These are phyloP conservation scores for Heliothis virescens DNA, from an alignment of 1,140 invertebrate species.

Conservation along the genomic window DNA sequence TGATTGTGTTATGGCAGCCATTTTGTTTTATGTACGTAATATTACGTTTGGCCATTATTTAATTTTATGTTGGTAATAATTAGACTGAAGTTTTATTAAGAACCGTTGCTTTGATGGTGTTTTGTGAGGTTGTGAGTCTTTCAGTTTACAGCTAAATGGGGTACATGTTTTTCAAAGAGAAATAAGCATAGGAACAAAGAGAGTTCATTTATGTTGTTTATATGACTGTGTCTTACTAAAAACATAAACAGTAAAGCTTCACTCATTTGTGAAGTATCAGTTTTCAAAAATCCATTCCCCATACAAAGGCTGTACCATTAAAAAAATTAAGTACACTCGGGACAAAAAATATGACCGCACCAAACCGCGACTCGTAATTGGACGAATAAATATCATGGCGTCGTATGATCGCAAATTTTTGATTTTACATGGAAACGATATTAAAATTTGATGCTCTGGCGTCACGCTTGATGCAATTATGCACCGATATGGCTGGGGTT, in stretches of 20 bases:
- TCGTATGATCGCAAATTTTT: slow-evolving; percentile 32
- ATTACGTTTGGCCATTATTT: slow-evolving; percentile 12
- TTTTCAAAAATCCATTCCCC: too few relatives aligned
- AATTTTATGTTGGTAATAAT: slow-evolving; percentile 19
- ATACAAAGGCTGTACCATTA: not conserved
- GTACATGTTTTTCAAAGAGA: not conserved
- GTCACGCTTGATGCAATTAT: slow-evolving; percentile 66
- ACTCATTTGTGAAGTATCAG: too few relatives aligned
- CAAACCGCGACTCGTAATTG: slow-evolving; percentile 12
- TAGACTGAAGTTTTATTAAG: slow-evolving; percentile 9
- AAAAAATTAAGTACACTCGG: slow-evolving; percentile 6
- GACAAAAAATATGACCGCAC: not conserved
- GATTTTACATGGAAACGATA: slow-evolving; percentile 44
- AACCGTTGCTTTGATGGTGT: slow-evolving; percentile 4
- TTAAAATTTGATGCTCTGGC: slow-evolving; percentile 55
- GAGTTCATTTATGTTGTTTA: too few relatives aligned
- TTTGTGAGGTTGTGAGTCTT: not conserved
- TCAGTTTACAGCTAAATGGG: not conserved
- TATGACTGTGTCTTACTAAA: too few relatives aligned
- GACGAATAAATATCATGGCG: slow-evolving; percentile 11
- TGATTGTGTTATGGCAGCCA: slow-evolving; percentile 46
- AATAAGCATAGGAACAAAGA: too few relatives aligned
- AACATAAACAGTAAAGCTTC: too few relatives aligned
- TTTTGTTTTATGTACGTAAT: slow-evolving; percentile 42
- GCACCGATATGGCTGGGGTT: slow-evolving; percentile 65